Evolutionary conservation across 2,888 invertebrate species (phyloP).

Genomic region (Oegoconia quadripuncta): DNA sequence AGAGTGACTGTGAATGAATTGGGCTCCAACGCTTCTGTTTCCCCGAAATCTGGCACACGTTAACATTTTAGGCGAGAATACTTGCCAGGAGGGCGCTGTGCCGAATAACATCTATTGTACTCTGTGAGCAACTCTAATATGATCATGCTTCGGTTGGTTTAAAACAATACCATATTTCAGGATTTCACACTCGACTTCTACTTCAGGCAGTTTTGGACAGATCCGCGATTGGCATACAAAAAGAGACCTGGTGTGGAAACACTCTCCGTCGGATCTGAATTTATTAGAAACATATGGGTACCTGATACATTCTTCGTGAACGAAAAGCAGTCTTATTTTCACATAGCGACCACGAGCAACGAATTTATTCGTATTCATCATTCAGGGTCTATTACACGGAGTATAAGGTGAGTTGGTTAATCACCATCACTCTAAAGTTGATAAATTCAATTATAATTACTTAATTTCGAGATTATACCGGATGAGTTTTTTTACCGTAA

Average conservation of each 20-base stretch:
- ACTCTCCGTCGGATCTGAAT: constrained; percentile 95
- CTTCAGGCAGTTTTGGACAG: constrained; percentile 99
- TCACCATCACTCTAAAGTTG: too few relatives aligned
- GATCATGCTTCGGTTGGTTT: neutral
- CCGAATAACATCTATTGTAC: constrained; percentile 24
- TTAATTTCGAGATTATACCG: too few relatives aligned
- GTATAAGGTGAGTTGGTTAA: constrained; percentile 89
- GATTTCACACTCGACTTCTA: constrained; percentile 99
- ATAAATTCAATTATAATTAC: neutral
- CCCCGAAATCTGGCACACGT: neutral
- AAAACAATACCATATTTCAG: constrained; percentile 69
- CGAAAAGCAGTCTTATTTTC: constrained; percentile 99
- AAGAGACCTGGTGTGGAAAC: constrained; percentile 93
- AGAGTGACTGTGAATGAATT: too few relatives aligned
- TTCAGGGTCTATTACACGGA: constrained; percentile 95
- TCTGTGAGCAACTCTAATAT: neutral
- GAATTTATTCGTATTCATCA: constrained; percentile 98
- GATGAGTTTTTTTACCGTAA: too few relatives aligned
- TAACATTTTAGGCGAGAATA: constrained; percentile 13
- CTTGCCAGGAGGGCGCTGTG: constrained; percentile 1
- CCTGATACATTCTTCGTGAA: constrained; percentile 99
- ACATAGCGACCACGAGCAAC: constrained; percentile 99
- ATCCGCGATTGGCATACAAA: constrained; percentile 94
- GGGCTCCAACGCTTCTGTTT: too few relatives aligned
- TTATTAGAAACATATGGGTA: constrained; percentile 99